Conservation (phyloP, 1,140 invertebrate species). For the Pemphigus obesinymphae region DNA sequence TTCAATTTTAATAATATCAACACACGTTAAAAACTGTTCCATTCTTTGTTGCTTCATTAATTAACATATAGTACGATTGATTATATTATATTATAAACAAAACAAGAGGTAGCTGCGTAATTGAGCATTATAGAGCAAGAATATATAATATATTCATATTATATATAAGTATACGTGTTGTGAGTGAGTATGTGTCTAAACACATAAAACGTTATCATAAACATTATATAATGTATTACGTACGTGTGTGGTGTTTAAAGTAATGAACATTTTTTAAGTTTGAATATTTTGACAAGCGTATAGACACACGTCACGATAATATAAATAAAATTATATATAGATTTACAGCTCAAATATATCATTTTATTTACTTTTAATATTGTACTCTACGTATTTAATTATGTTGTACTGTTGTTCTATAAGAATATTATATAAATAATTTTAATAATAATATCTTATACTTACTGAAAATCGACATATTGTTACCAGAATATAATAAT, state of each 20-base stretch:
- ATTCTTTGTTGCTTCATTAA: constrained; percentile 9
- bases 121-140: constrained; percentile 35
- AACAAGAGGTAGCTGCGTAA: constrained; percentile 33
- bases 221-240: no score
- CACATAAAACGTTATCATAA: no score
- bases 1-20: neutral
- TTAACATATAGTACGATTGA: constrained; percentile 25
- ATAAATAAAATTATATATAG: neutral
- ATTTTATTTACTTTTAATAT: neutral
- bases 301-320: neutral
- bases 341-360: neutral
- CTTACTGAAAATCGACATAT: constrained; percentile 2
- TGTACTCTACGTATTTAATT: constrained; percentile 38
- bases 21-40: constrained; percentile 21
- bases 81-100: no score
- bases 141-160: constrained; percentile 8
- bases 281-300: neutral
- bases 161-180: neutral
- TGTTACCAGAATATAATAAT: neutral
- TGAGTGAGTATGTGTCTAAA: no score
- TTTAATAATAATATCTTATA: neutral
- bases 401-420: constrained; percentile 34
- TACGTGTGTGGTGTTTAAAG: no score
- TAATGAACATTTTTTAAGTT: no score
- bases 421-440: constrained; percentile 3